Percentiles rank a stretch among this genome's conserved stretches.
Evolutionary conservation across 2,113 vertebrate species (phyloP).

Genomic region (Isichthys henryi): DNA sequence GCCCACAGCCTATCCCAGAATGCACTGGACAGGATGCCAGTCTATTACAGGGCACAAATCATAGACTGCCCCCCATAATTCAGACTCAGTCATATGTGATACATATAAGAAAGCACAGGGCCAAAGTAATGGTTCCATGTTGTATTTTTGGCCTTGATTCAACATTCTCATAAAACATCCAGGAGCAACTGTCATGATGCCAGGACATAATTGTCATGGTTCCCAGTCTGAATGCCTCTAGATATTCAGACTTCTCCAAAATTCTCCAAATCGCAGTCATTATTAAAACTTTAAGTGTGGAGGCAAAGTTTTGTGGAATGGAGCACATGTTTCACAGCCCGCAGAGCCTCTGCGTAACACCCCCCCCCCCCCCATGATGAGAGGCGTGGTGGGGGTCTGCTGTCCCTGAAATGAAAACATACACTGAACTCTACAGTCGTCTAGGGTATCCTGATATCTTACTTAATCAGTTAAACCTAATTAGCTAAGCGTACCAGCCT

Average conservation of each 20-base stretch:
- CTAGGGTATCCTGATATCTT: not conserved
- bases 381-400: not conserved
- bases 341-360: not conserved
- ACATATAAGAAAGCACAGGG: not conserved
- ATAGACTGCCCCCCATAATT: not conserved
- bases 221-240: not conserved
- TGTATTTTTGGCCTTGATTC: not conserved
- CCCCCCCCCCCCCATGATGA: too few relatives aligned
- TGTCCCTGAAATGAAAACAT: not conserved
- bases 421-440: not conserved
- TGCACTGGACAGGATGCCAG: not conserved
- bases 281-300: not conserved
- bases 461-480: slow-evolving; percentile 1
- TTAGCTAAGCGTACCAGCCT: not conserved
- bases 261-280: not conserved
- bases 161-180: not conserved
- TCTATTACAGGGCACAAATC: not conserved
- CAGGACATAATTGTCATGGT: not conserved
- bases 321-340: not conserved
- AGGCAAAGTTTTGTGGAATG: not conserved
- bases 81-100: not conserved
- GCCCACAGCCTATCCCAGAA: not conserved
- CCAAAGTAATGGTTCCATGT: not conserved
- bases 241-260: not conserved
- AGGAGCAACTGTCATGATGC: not conserved